These are phyloP conservation scores for Malurus cyaneus DNA, from an alignment of 2,113 vertebrate genomes.

Conservation along the genomic window DNA sequence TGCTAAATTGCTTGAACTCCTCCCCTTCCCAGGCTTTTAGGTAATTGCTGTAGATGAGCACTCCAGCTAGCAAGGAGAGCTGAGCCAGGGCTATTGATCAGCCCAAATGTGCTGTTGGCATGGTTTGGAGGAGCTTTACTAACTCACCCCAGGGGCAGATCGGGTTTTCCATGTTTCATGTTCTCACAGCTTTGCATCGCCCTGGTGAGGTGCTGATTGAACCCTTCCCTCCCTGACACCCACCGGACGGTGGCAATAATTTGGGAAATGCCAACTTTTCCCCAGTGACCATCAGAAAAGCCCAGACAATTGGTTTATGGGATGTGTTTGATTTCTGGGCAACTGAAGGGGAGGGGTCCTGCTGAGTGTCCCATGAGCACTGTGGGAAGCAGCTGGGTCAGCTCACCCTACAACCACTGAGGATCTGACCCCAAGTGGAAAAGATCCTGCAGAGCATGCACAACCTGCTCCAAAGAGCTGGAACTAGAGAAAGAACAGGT, in stretches of 20 bases:
- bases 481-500: not conserved
- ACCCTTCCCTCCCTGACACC: not conserved
- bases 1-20: slow-evolving; percentile 42
- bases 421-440: not conserved
- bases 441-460: not conserved
- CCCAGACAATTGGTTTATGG: not conserved
- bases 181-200: not conserved
- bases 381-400: not conserved
- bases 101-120: slow-evolving; percentile 32
- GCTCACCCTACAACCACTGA: rapidly evolving
- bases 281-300: not conserved
- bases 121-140: slow-evolving; percentile 36
- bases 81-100: slow-evolving; percentile 60
- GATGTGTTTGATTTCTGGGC: not conserved
- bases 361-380: not conserved
- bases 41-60: slow-evolving; percentile 36
- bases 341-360: not conserved
- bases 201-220: not conserved
- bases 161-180: not conserved
- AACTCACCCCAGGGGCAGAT: slow-evolving; percentile 22
- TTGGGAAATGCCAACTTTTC: not conserved
- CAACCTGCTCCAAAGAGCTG: not conserved
- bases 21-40: slow-evolving; percentile 57
- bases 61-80: not conserved
- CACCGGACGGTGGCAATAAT: not conserved